These are phyloP conservation scores for Metallyticus violacea DNA, from an alignment of 2,888 invertebrate genomes.

Conservation along the genomic window DNA sequence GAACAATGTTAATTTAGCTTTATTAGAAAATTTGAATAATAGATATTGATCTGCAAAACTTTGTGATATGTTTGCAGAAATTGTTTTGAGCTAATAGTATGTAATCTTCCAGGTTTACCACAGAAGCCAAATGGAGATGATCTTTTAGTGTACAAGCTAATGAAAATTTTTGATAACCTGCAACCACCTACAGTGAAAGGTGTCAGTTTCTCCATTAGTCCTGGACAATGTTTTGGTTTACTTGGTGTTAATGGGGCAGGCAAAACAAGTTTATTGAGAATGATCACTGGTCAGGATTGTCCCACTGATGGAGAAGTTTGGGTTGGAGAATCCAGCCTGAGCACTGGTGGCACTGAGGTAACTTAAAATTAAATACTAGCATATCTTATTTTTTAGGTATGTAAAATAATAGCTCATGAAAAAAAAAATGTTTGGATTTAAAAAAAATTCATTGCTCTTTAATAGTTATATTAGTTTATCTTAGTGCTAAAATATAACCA, in stretches of 20 bases:
- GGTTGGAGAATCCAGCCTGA: constrained; percentile 45
- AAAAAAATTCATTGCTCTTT: too few species aligned
- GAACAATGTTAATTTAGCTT: too few species aligned
- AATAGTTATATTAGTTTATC: too few species aligned
- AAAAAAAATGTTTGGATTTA: too few species aligned
- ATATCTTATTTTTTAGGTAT: too few species aligned
- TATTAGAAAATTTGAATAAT: too few species aligned
- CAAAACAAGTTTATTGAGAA: constrained; percentile 54
- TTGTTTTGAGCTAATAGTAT: too few species aligned
- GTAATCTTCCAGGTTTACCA: not conserved
- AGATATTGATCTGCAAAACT: too few species aligned
- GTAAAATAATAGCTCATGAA: too few species aligned
- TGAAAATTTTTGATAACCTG: constrained; percentile 55
- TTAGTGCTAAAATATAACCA: too few species aligned
- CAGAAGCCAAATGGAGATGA: constrained; percentile 43
- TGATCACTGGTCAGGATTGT: constrained; percentile 52
- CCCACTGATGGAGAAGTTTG: constrained; percentile 47
- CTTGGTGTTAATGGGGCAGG: constrained; percentile 55
- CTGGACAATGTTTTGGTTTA: constrained; percentile 49
- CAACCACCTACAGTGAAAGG: constrained; percentile 58
- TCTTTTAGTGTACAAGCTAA: constrained; percentile 56
- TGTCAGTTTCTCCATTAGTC: constrained; percentile 63
- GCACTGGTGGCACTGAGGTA: constrained; percentile 28
- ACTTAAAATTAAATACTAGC: too few species aligned
- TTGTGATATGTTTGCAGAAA: too few species aligned